These are phyloP conservation scores for Caracal caracal DNA, from an alignment of 2,113 vertebrate genomes.

Conservation along the genomic window DNA sequence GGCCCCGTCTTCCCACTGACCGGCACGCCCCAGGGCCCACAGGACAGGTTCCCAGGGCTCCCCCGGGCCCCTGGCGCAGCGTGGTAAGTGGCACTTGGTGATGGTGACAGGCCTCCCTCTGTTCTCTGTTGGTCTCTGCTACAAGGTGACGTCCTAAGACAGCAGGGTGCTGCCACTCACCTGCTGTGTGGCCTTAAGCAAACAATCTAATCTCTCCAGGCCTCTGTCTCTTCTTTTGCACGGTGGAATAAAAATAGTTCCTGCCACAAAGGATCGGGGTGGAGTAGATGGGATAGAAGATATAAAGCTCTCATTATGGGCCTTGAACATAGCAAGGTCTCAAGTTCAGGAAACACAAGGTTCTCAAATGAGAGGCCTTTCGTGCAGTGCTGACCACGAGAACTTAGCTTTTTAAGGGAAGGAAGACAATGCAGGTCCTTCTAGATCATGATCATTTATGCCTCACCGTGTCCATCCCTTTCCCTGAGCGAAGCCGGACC, in stretches of 20 bases:
- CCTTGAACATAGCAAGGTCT: not conserved
- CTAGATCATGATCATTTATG: not conserved
- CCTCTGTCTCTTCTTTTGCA: not conserved
- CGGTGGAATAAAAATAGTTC: not conserved
- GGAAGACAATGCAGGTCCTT: not conserved
- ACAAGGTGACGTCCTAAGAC: not conserved
- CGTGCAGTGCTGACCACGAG: not conserved
- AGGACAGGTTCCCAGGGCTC: not conserved
- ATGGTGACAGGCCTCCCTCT: rapidly evolving
- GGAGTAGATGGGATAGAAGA: not conserved
- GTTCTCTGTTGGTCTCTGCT: not conserved
- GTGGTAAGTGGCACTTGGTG: not conserved
- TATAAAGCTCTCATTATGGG: not conserved
- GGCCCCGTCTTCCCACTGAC: not conserved
- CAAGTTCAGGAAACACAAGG: not conserved
- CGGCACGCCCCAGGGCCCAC: not conserved
- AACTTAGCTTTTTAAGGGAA: not conserved
- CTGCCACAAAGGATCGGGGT: not conserved
- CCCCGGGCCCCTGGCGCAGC: rapidly evolving
- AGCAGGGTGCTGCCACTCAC: not conserved
- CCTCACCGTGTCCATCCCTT: not conserved
- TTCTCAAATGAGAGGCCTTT: not conserved
- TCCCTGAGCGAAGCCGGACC: not conserved
- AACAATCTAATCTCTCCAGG: not conserved
- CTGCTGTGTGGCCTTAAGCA: not conserved